These are phyloP conservation scores for Philopotamus ludificatus DNA, from an alignment of 1,140 invertebrate genomes.

Conservation along the genomic window DNA sequence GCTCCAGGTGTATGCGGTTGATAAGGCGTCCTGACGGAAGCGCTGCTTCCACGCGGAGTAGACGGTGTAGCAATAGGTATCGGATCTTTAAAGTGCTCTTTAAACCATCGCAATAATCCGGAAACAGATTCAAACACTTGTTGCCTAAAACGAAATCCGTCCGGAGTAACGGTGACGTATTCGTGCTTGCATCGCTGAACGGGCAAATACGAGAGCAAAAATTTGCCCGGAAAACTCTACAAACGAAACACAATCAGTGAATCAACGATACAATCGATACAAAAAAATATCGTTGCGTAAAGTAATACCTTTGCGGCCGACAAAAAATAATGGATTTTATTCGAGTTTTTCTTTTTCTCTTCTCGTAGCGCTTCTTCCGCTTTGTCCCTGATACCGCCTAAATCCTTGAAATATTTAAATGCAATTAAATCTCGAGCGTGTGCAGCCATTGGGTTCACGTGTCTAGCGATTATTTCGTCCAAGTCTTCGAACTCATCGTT, in stretches of 20 bases:
- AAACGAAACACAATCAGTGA: slow-evolving; percentile 52
- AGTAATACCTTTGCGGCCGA: slow-evolving; percentile 66
- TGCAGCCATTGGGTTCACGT: slow-evolving; percentile 94
- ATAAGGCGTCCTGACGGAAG: slow-evolving; percentile 65
- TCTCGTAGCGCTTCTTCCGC: slow-evolving; percentile 85
- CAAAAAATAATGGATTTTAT: slow-evolving; percentile 90
- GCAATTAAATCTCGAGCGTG: slow-evolving; percentile 86
- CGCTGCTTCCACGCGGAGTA: slow-evolving; percentile 63
- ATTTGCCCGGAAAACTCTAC: slow-evolving; percentile 87
- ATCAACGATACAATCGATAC: neutral
- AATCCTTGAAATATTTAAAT: slow-evolving; percentile 87
- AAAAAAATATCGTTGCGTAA: neutral
- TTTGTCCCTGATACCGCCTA: slow-evolving; percentile 75
- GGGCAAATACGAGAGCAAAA: slow-evolving; percentile 91
- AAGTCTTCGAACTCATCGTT: slow-evolving; percentile 95
- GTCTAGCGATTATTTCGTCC: slow-evolving; percentile 97
- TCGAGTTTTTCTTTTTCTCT: slow-evolving; percentile 81
- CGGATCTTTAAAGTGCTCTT: slow-evolving; percentile 93
- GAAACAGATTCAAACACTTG: slow-evolving; percentile 85
- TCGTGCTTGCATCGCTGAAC: slow-evolving; percentile 83
- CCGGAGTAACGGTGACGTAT: slow-evolving; percentile 85
- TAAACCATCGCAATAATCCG: slow-evolving; percentile 92
- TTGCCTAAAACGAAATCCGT: slow-evolving; percentile 89
- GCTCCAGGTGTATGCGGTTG: slow-evolving; percentile 64
- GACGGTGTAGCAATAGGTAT: slow-evolving; percentile 73